phyloP scores from a whole-genome alignment of 2,888 invertebrate species.

The Plagodis pulveraria region DNA sequence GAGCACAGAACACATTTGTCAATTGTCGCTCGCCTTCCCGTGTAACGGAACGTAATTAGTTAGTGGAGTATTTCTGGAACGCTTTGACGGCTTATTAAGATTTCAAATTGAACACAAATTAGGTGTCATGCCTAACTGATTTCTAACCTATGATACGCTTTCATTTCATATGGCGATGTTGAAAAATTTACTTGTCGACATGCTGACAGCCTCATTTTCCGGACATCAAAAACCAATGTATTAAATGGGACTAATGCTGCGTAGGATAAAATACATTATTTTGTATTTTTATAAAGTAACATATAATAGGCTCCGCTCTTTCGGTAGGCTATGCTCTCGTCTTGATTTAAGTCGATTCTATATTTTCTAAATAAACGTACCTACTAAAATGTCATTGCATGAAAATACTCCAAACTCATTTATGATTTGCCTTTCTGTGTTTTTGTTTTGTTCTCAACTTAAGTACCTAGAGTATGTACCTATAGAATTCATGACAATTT shows the following conservation, averaged over 20 bases:
- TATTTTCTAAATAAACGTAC: too few species aligned
- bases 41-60: constrained; percentile 76
- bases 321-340: too few species aligned
- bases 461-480: too few species aligned
- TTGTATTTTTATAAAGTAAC: too few species aligned
- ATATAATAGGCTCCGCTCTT: too few species aligned
- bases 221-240: constrained; percentile 76
- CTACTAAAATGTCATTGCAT: too few species aligned
- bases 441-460: too few species aligned
- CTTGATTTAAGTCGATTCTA: too few species aligned
- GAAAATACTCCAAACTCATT: too few species aligned
- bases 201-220: constrained; percentile 77
- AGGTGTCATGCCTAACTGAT: constrained; percentile 80
- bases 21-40: constrained; percentile 75
- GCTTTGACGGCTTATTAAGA: constrained; percentile 84
- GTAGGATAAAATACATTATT: background rate
- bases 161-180: constrained; percentile 50
- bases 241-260: constrained; percentile 42
- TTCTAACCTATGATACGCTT: constrained; percentile 59
- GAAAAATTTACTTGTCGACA: constrained; percentile 67
- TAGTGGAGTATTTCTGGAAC: constrained; percentile 75
- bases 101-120: constrained; percentile 84
- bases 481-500: too few species aligned
- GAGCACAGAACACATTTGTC: constrained; percentile 78
- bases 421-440: too few species aligned